phyloP scores from a whole-genome alignment of 1,140 invertebrate genomes.

The Heliconius nattereri region DNA sequence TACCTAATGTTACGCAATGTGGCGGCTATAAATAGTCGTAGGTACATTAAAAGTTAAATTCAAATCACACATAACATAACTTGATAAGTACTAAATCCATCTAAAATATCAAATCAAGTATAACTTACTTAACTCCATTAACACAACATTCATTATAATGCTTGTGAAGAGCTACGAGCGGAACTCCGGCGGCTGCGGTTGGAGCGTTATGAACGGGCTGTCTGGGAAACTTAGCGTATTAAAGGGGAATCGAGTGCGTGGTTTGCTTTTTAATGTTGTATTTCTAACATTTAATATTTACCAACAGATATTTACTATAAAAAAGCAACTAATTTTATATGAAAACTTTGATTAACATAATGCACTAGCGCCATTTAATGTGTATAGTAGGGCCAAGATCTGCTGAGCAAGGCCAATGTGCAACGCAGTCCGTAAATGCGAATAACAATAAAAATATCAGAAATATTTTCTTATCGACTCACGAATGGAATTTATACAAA shows the following conservation, averaged over 20 bases:
- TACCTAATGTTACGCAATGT: not conserved
- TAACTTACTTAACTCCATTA: conserved; percentile 17
- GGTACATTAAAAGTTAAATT: not conserved
- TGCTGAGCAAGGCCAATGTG: not conserved
- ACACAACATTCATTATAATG: conserved; percentile 8
- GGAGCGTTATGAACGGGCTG: conserved; percentile 15
- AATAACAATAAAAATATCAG: not conserved
- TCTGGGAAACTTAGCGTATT: conserved; percentile 1
- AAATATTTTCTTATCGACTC: not conserved
- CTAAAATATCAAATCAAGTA: conserved; percentile 10
- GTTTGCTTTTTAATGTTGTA: not conserved
- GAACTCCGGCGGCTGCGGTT: conserved; percentile 13
- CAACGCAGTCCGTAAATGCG: not conserved
- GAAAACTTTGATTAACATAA: not conserved
- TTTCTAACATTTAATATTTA: not conserved
- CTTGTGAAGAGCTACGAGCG: conserved; percentile 2
- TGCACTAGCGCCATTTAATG: not conserved
- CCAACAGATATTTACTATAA: too few relatives aligned
- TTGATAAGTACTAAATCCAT: not conserved
- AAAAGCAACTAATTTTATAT: not conserved
- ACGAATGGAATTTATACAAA: not conserved
- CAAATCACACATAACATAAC: not conserved
- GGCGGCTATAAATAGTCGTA: not conserved
- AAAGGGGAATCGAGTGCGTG: conserved; percentile 6
- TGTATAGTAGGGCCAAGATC: not conserved